A percentile compares a stretch with the other conserved stretches of the same genome.
Evolutionary conservation across 2,113 vertebrate genomes (phyloP).

Genomic region (Varanus komodoensis): DNA sequence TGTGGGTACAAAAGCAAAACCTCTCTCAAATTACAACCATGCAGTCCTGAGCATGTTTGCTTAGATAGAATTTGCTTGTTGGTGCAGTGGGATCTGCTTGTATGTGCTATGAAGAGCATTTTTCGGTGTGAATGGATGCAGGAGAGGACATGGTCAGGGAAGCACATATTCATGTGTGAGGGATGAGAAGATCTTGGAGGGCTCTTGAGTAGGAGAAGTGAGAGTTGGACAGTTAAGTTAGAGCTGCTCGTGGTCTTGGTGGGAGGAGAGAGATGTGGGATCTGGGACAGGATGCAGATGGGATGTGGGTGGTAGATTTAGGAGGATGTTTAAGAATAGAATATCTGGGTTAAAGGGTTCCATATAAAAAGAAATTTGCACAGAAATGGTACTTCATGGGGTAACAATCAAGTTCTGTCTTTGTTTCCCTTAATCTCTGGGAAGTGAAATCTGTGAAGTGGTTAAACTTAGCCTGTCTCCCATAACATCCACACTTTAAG

Average conservation of each 20-base stretch:
- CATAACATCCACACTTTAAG: neutral
- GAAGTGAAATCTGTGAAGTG: neutral
- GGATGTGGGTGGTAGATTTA: neutral
- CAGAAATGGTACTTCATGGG: neutral
- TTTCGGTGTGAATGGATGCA: neutral
- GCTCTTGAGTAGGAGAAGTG: neutral
- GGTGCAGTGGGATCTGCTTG: neutral
- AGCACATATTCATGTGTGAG: neutral
- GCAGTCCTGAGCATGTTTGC: neutral
- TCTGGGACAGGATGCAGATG: neutral
- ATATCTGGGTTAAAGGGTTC: neutral
- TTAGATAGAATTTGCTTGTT: neutral
- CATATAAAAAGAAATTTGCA: neutral
- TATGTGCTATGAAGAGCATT: no score
- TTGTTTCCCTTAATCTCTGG: neutral
- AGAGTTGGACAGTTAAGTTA: neutral
- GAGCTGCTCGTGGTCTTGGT: neutral
- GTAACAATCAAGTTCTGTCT: neutral
- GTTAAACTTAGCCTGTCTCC: neutral
- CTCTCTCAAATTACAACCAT: neutral
- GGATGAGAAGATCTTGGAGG: neutral
- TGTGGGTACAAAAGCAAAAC: neutral
- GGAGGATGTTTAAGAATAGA: neutral
- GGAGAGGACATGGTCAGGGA: neutral
- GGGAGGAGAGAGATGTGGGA: neutral